Conservation (phyloP, 2,888 invertebrate species). For the Gibbula magus region DNA sequence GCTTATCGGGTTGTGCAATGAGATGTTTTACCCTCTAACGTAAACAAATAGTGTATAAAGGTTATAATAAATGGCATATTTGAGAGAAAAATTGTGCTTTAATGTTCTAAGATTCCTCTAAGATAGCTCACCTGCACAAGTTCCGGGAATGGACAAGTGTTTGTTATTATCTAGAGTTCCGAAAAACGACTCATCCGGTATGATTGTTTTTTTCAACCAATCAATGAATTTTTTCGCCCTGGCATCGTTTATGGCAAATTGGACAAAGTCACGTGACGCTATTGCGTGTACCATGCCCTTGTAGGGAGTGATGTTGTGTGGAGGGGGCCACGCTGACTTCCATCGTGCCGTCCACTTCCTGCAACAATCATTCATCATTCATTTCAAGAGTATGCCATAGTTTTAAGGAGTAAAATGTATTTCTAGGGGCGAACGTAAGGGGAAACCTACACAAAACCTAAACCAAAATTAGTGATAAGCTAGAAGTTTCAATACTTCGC, state of each 20-base stretch:
- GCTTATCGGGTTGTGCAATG: too few relatives aligned
- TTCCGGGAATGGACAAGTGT: background rate
- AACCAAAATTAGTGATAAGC: too few relatives aligned
- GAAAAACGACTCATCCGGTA: constrained; percentile 61
- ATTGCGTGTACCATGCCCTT: constrained; percentile 58
- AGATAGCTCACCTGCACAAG: background rate
- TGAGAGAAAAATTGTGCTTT: too few relatives aligned
- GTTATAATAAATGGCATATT: too few relatives aligned
- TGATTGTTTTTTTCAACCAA: constrained; percentile 53
- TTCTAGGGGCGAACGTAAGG: too few relatives aligned
- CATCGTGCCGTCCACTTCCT: constrained; percentile 7
- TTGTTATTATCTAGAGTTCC: constrained; percentile 6
- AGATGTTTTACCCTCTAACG: too few relatives aligned
- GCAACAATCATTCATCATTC: background rate
- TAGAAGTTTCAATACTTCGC: too few relatives aligned
- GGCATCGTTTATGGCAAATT: constrained; percentile 45
- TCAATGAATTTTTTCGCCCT: constrained; percentile 45
- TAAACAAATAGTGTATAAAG: too few relatives aligned
- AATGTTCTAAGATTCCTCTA: too few relatives aligned
- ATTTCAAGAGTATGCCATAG: background rate
- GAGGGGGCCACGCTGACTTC: constrained; percentile 10
- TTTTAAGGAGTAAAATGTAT: background rate
- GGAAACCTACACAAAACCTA: too few relatives aligned
- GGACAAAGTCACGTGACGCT: constrained; percentile 50
- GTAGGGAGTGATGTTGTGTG: constrained; percentile 37